phyloP scores from a whole-genome alignment of 1,140 invertebrate genomes.

The Hesperophylax magnus region DNA sequence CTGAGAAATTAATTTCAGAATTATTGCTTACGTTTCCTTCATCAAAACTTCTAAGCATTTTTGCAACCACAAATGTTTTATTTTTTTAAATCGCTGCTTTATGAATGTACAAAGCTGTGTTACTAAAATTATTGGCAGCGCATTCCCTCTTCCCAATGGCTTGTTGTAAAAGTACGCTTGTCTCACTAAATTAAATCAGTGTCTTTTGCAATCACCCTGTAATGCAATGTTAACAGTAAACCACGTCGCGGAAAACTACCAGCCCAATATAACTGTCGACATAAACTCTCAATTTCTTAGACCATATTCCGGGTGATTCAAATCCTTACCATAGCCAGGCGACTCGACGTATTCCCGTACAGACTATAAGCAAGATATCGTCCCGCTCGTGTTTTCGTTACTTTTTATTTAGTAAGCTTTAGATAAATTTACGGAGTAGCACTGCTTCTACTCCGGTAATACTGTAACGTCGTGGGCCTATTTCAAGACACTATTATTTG shows the following conservation, averaged over 20 bases:
- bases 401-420: background rate
- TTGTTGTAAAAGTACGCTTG: background rate
- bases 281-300: slow-evolving; percentile 51
- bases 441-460: no score
- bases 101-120: no score
- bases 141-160: background rate
- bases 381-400: background rate
- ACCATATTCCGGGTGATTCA: slow-evolving; percentile 49
- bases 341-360: slow-evolving; percentile 14
- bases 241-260: slow-evolving; percentile 43
- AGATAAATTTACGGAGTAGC: slow-evolving; percentile 2
- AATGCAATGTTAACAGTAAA: slow-evolving; percentile 35
- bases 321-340: slow-evolving; percentile 43
- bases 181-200: slow-evolving; percentile 36
- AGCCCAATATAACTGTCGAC: slow-evolving; percentile 48
- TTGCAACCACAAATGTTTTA: no score
- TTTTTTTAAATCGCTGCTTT: no score
- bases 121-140: no score
- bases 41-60: no score
- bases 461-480: background rate
- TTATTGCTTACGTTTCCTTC: no score
- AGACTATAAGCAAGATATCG: slow-evolving; percentile 2
- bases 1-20: no score
- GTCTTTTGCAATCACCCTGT: slow-evolving; percentile 36
- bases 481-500: background rate